Evolutionary conservation across 2,113 vertebrate species (phyloP).

Genomic region (Grallaria varia): DNA sequence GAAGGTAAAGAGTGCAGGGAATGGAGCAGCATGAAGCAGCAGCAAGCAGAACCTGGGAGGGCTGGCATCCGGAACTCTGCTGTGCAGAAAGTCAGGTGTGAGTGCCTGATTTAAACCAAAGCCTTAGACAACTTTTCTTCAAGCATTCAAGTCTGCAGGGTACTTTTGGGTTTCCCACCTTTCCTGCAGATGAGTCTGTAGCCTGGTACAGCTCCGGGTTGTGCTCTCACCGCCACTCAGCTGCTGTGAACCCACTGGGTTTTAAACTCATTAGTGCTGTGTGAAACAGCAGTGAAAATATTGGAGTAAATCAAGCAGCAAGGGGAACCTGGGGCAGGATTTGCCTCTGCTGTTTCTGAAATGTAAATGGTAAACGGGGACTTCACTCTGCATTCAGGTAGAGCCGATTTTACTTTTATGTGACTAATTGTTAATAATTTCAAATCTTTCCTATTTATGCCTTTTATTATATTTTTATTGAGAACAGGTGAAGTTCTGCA

Average conservation of each 20-base stretch:
- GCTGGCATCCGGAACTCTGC: neutral
- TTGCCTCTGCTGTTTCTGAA: neutral
- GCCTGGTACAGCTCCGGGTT: neutral
- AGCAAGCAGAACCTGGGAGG: neutral
- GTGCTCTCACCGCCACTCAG: rapidly evolving
- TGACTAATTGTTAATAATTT: neutral
- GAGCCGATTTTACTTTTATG: neutral
- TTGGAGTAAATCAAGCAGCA: conserved; percentile 11
- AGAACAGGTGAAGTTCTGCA: neutral
- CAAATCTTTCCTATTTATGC: neutral
- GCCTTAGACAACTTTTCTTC: neutral
- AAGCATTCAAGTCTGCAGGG: neutral
- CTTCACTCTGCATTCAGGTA: neutral
- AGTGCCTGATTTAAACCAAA: neutral
- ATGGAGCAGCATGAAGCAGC: neutral
- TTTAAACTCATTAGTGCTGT: neutral
- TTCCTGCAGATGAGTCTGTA: neutral
- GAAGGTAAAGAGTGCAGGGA: neutral
- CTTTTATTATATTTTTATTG: neutral
- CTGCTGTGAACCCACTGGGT: neutral
- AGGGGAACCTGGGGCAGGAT: neutral
- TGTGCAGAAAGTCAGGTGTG: neutral
- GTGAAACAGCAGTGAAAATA: neutral
- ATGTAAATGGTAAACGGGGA: neutral
- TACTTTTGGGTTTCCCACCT: neutral